Evolutionary conservation across 2,888 invertebrate species (phyloP).

Genomic region (Hecatera dysodea): DNA sequence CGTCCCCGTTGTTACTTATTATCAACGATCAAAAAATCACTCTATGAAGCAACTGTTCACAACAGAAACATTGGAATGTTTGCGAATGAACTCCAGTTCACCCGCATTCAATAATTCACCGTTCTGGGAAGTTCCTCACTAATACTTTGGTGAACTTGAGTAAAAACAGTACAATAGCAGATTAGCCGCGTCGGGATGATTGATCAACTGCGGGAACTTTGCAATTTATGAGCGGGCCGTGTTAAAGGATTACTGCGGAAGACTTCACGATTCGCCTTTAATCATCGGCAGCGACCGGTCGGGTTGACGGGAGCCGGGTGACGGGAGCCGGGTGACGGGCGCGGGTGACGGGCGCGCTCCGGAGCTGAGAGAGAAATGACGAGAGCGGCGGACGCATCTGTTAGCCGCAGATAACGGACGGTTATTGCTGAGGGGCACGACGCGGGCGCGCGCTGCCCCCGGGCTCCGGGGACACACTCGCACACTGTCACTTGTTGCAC

Average conservation of each 20-base stretch:
- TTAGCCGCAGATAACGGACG: neutral
- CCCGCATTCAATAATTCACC: constrained; percentile 1
- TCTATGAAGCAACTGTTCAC: neutral
- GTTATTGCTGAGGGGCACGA: neutral
- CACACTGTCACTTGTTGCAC: neutral
- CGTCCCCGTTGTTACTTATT: neutral
- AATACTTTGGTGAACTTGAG: constrained; percentile 19
- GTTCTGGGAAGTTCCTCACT: neutral
- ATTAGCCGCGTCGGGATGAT: constrained; percentile 40
- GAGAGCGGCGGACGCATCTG: constrained; percentile 12
- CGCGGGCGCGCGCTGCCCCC: neutral
- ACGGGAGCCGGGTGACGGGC: neutral
- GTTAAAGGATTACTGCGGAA: constrained; percentile 35
- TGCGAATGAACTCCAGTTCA: too few species aligned
- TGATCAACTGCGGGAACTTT: constrained; percentile 50
- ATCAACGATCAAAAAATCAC: neutral
- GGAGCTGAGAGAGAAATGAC: neutral
- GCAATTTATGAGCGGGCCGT: constrained; percentile 39
- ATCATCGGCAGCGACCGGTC: constrained; percentile 23
- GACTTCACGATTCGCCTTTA: constrained; percentile 20
- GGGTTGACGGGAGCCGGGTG: neutral
- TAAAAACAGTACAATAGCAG: constrained; percentile 34
- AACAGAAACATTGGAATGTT: neutral
- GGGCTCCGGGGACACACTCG: neutral
- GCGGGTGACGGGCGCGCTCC: neutral